Base-by-base conservation (phyloP, 2,888 invertebrate genomes). In the Drosophila borealis region DNA sequence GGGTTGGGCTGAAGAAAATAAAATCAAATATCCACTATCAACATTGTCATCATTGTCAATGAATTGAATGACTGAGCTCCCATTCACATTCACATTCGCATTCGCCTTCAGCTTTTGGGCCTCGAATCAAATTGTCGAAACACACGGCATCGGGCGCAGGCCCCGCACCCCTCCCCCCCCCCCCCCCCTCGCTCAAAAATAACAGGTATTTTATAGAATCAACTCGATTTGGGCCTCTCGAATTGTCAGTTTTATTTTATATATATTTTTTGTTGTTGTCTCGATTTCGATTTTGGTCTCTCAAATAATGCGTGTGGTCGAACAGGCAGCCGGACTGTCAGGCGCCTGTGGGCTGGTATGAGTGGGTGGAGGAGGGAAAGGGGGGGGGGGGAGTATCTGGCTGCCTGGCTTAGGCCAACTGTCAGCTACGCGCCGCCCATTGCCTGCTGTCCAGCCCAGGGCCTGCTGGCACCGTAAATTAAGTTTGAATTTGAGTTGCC, bases 41-140 rank as follows among this genome's bases (percentile, higher is more conserved):
- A 64, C 73, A 68, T 79, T 64, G 80, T 81, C 85, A 88, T 88
- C 88, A 85, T 84, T 79, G 88, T 88, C 83, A 88, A 88, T 84
- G 88, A 81, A 88, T 76, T 85, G 74, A 87, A 70, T 79, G 88
- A 81, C 66, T 77, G 81, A 74, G 81, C 87, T 54, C 54, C 66
- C 62, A 54, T 75, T 65, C 60, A 46, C 34, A 60, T 42, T 71
- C 66, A 2, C 56, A 64, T 56, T 56, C 67, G 21, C 10, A 56
- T 72, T 74, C 42, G 68, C 42, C 55, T 70, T 66, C 44, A 54
- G 39, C 42, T 48, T 51, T 48, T 42, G 70, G 45, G 74, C 70
- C 68, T 76, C 67, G 63, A 84, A 77, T 80, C 77, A 86, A 76
- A 86, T 83, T 86, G 89, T 81, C 84, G 74, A 73, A 86, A 76